These are phyloP conservation scores for Tortricodes alternella DNA, from an alignment of 2,888 invertebrate species.

Conservation along the genomic window DNA sequence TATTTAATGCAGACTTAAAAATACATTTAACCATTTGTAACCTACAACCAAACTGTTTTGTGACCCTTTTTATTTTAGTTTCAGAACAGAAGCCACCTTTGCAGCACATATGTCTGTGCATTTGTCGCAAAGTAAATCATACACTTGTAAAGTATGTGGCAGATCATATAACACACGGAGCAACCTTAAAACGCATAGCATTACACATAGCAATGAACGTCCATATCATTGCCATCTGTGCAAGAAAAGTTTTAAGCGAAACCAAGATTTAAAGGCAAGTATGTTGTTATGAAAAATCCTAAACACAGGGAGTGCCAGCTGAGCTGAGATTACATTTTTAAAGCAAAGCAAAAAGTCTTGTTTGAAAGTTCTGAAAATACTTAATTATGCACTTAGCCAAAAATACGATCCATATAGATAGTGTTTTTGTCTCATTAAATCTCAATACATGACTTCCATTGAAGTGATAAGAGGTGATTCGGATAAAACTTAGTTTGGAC, in stretches of 20 bases:
- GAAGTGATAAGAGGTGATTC: too few relatives aligned
- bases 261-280: constrained; percentile 87
- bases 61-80: constrained; percentile 66
- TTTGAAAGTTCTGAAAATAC: too few relatives aligned
- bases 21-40: not conserved
- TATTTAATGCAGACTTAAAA: constrained; percentile 38
- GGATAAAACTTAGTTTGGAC: too few relatives aligned
- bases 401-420: too few relatives aligned
- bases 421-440: too few relatives aligned
- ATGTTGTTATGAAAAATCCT: not conserved
- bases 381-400: too few relatives aligned
- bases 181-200: constrained; percentile 86
- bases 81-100: constrained; percentile 85
- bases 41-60: not conserved
- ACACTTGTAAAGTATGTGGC: constrained; percentile 85
- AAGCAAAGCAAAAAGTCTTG: too few relatives aligned
- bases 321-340: too few relatives aligned
- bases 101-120: constrained; percentile 82
- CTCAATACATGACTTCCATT: too few relatives aligned
- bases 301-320: too few relatives aligned
- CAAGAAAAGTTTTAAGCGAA: constrained; percentile 88
- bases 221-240: constrained; percentile 87
- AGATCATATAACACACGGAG: constrained; percentile 87
- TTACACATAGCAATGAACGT: constrained; percentile 86
- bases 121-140: constrained; percentile 46